Evolutionary conservation across 2,888 invertebrate genomes (phyloP), one percentile per base, ranked within the genome.

Genomic region (Brachyptera putata): DNA sequence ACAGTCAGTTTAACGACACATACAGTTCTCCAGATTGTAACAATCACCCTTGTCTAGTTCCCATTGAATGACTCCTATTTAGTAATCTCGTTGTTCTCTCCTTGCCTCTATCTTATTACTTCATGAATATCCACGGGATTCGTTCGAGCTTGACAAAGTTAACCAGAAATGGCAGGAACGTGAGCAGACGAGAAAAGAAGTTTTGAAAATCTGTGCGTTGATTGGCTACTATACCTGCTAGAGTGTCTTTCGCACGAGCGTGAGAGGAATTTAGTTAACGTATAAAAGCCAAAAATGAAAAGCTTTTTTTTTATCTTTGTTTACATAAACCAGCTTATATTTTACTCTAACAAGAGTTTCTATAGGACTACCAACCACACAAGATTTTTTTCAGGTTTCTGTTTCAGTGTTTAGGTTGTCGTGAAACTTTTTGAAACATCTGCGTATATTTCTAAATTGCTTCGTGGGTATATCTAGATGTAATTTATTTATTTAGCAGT

Each of bases 111-210:
- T 58, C 61, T 61, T 58, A 50, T 63, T 63, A 58, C 61, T 36
- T 58, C 63, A 63, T 63, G 63, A 61, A 63, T 63, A 63, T 43
- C 55, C 63, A 61, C 36, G 21, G 30, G 11, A 26, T 16, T 34
- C 7, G 36, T 37, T 22, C 58, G 56, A 60, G 61, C 34, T 37
- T 58, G 58, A 61, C 61, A 55, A 61, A 61, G 58, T 58, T 61
- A 57, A 50, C 57, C 57, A 39, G 18, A 13, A 41, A 41, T 30
- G 30, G 55, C 24, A 25, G 39, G 55, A 34, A 7, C 37, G 58
- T 53, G 43, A 36, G 37, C 26, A 16, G 34, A 36, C 55, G 46
- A 41, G 25, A 34, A 53, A 36, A 53, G 34, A 53, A 53, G 36
- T 53, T 53, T 53, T n/a, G 21, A n/a, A 53, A 53, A 53, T 53